Conservation (phyloP, 1,140 invertebrate species). For the Rhyacophila brunnea region DNA sequence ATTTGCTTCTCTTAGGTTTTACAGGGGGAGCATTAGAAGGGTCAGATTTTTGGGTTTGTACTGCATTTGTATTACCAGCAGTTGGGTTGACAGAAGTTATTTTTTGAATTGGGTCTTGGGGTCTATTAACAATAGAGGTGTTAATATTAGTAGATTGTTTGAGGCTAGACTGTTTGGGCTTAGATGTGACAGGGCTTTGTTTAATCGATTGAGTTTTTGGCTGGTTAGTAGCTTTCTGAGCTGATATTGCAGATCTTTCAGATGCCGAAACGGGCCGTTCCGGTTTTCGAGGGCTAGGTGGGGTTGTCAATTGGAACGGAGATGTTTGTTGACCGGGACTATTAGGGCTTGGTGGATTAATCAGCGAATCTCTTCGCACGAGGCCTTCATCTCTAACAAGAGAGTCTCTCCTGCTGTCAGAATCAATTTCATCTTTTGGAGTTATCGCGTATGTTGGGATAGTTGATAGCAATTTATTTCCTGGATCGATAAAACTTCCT, state of each 20-base stretch:
- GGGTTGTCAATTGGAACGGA: constrained; percentile 37
- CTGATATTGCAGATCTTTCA: background rate
- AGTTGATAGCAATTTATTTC: constrained; percentile 49
- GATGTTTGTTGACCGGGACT: constrained; percentile 39
- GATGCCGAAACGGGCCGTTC: constrained; percentile 8
- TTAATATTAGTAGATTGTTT: constrained; percentile 27
- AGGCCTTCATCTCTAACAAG: constrained; percentile 33
- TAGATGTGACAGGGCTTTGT: constrained; percentile 18
- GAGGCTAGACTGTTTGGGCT: constrained; percentile 27
- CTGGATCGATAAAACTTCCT: constrained; percentile 53
- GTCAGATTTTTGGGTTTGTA: constrained; percentile 36
- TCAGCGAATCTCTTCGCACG: constrained; percentile 38
- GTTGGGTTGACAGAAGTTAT: constrained; percentile 26
- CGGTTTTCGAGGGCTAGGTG: constrained; percentile 41
- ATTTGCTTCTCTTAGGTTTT: constrained; percentile 53
- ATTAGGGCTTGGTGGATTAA: constrained; percentile 36
- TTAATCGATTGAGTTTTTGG: constrained; percentile 19
- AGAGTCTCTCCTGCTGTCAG: constrained; percentile 26
- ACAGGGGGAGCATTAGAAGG: constrained; percentile 45
- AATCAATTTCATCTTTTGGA: constrained; percentile 44
- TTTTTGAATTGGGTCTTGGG: constrained; percentile 38
- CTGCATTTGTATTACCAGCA: no score
- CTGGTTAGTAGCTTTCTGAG: constrained; percentile 11
- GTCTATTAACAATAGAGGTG: constrained; percentile 6
- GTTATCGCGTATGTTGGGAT: constrained; percentile 43